phyloP scores from a whole-genome alignment of 1,140 invertebrate genomes.

The Lordiphosa mommai region DNA sequence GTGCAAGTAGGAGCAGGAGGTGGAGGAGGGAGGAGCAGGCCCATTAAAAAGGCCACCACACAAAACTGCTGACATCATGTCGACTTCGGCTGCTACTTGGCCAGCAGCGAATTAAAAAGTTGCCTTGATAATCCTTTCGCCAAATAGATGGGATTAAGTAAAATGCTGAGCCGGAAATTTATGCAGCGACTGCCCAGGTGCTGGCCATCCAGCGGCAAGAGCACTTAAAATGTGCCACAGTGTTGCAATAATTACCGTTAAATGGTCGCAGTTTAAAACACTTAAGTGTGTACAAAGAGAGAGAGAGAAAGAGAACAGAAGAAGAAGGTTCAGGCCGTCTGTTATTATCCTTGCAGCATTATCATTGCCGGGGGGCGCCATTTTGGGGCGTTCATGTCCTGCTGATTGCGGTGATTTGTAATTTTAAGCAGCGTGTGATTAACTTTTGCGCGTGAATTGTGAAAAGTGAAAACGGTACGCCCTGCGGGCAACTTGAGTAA shows the following conservation, averaged over 20 bases:
- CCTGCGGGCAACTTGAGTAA: neutral
- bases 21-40: slow-evolving; percentile 1
- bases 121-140: slow-evolving; percentile 76
- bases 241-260: slow-evolving; percentile 76
- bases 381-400: slow-evolving; percentile 20
- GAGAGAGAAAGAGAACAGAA: slow-evolving; percentile 9
- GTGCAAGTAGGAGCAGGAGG: no score
- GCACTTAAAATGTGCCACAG: slow-evolving; percentile 76
- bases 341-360: slow-evolving; percentile 58
- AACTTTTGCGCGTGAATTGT: slow-evolving; percentile 37
- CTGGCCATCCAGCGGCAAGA: slow-evolving; percentile 14
- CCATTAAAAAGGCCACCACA: slow-evolving; percentile 69
- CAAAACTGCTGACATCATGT: slow-evolving; percentile 71
- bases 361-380: neutral
- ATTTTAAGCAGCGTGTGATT: slow-evolving; percentile 71
- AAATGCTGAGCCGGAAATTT: slow-evolving; percentile 70
- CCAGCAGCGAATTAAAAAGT: slow-evolving; percentile 78
- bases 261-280: slow-evolving; percentile 72
- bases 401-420: slow-evolving; percentile 71
- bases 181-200: slow-evolving; percentile 57
- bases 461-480: slow-evolving; percentile 1
- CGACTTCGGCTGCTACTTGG: slow-evolving; percentile 16
- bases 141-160: slow-evolving; percentile 76
- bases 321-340: slow-evolving; percentile 38
- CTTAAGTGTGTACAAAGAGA: slow-evolving; percentile 31